Evolutionary conservation across 2,113 vertebrate species (phyloP).

Genomic region (Maccullochella peelii): DNA sequence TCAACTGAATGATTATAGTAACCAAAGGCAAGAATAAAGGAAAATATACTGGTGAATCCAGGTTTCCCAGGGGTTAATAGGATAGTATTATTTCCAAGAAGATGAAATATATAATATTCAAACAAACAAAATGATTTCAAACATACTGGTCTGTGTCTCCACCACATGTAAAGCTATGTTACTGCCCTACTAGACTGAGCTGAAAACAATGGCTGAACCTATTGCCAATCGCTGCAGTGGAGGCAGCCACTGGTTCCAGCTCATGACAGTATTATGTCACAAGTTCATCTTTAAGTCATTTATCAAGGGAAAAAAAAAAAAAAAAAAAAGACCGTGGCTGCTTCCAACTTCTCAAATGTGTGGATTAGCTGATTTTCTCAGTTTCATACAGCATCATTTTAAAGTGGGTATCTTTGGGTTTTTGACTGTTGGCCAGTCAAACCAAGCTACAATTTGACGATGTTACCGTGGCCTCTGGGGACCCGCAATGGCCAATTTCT

Average conservation of each 20-base stretch:
- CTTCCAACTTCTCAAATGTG: background rate
- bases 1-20: background rate
- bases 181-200: background rate
- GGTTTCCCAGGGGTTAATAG: background rate
- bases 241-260: background rate
- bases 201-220: background rate
- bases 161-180: background rate
- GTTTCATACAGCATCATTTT: background rate
- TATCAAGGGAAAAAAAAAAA: background rate
- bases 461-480: background rate
- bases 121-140: background rate
- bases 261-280: background rate
- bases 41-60: background rate
- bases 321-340: background rate
- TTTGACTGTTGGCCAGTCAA: background rate
- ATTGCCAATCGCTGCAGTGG: background rate
- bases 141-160: background rate
- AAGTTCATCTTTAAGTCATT: background rate
- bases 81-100: background rate
- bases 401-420: background rate
- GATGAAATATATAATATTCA: background rate
- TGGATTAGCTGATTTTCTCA: background rate
- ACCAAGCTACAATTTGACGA: background rate
- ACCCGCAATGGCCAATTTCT: background rate
- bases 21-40: background rate